Evolutionary conservation across 1,140 invertebrate genomes (phyloP), one percentile per base, ranked within the genome.

Genomic region (Acyrthosiphon pisum): DNA sequence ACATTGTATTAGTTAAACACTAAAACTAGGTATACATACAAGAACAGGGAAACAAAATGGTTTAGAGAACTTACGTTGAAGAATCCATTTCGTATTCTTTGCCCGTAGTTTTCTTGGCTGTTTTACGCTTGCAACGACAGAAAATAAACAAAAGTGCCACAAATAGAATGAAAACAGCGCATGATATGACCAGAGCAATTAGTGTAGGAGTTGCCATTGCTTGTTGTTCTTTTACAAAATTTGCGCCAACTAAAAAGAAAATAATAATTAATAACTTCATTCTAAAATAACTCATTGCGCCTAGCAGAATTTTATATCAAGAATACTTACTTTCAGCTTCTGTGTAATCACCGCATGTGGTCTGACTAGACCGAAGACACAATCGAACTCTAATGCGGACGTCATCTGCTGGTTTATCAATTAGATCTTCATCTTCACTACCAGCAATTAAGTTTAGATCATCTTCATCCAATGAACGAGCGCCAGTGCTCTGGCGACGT

Each of bases 1-100:
- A 60, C 89, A 46, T 68, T 46, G 88, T 60, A 60, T 90, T 90
- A 14, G 89, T 90, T 53, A 44, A 30, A 68, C 14, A 68, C 56
- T 41, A 90, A 90, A 46, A 41, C 53, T 44, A 68, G 22, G 7
- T 60, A 6, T 14, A 68, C 7, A 30, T 68, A 44, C 89, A 44
- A 90, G 26, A 90, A 22, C 30, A n/a, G 37, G 37, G 53, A 44
- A 68, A 90, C 26, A 41, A 89, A 90, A 18, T 20, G 26, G 53
- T 68, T 53, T 44, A 26, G 22, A 91, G 76, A 56, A 93, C 93
- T 93, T 93, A 93, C 93, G 93, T 93, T 14, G 96, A 96, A 1
- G 97, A 97, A 95, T 98, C 97, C 97, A 98, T 98, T 95, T 98
- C 98, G 95, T 98, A 98, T 95, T 98, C 97, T 95, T 98, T 99